phyloP scores from a whole-genome alignment of 2,888 invertebrate genomes.

The Epinotia nisella region DNA sequence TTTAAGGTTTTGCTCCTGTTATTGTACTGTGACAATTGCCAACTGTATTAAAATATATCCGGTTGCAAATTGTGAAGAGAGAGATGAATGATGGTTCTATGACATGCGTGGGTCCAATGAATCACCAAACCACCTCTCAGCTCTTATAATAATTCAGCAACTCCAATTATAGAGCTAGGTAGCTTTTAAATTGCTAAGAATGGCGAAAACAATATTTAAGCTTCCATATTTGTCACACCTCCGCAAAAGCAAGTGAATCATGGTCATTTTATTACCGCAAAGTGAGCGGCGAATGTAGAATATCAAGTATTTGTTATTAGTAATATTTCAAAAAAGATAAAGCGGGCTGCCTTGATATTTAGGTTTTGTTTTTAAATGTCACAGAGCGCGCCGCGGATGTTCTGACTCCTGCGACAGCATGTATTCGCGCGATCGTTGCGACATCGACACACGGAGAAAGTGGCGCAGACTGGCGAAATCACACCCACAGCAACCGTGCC shows the following conservation, averaged over 20 bases:
- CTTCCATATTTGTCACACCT: constrained; percentile 75
- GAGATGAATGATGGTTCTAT: neutral
- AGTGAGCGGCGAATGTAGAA: constrained; percentile 51
- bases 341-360: constrained; percentile 79
- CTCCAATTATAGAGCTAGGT: constrained; percentile 38
- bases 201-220: constrained; percentile 65
- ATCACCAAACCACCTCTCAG: constrained; percentile 21
- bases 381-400: constrained; percentile 51
- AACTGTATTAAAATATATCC: neutral
- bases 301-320: constrained; percentile 53
- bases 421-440: constrained; percentile 59
- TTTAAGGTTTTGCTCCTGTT: neutral
- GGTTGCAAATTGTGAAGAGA: neutral
- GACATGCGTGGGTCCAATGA: constrained; percentile 7
- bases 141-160: constrained; percentile 25
- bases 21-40: neutral
- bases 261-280: constrained; percentile 62
- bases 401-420: constrained; percentile 44
- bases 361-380: constrained; percentile 69
- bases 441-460: constrained; percentile 80
- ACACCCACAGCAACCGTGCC: constrained; percentile 78
- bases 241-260: constrained; percentile 70
- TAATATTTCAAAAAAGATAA: constrained; percentile 58
- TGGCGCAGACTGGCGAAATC: constrained; percentile 78
- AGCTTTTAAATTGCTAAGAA: constrained; percentile 29